phyloP scores from a whole-genome alignment of 2,888 invertebrate species.

The Aporophyla nigra region DNA sequence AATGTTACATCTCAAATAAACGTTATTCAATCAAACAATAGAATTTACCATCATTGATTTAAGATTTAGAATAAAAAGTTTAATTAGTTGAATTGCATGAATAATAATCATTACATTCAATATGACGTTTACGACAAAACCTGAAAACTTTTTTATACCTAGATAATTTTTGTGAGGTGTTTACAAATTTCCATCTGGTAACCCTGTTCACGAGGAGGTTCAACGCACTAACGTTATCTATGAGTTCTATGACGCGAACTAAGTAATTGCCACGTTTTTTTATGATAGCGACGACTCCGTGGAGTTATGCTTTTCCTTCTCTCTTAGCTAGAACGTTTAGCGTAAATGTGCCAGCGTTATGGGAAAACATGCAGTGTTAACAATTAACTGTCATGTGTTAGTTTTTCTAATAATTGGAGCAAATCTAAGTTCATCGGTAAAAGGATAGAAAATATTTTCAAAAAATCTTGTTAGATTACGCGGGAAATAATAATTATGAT shows the following conservation, averaged over 20 bases:
- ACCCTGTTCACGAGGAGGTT: constrained; percentile 52
- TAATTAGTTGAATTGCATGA: too few relatives aligned
- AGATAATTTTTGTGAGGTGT: neutral
- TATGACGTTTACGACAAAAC: neutral
- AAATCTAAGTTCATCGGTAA: neutral
- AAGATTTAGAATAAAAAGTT: neutral
- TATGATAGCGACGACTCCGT: constrained; percentile 43
- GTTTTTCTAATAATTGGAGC: constrained; percentile 1
- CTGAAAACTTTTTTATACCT: neutral
- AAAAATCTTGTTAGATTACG: neutral
- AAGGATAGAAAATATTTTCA: neutral
- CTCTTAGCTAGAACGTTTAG: constrained; percentile 47
- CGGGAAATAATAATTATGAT: too few relatives aligned
- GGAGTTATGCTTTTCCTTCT: constrained; percentile 48
- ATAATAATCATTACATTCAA: too few relatives aligned
- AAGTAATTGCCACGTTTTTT: constrained; percentile 58
- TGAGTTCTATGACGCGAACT: constrained; percentile 52
- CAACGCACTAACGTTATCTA: constrained; percentile 63
- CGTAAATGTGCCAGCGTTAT: constrained; percentile 51
- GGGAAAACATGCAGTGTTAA: constrained; percentile 17
- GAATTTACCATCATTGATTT: neutral
- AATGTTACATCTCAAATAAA: neutral
- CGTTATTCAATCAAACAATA: neutral
- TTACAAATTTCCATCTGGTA: neutral
- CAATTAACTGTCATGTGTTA: constrained; percentile 30